Conservation (phyloP, 2,888 invertebrate species). For the Cataglyphis cursor region DNA sequence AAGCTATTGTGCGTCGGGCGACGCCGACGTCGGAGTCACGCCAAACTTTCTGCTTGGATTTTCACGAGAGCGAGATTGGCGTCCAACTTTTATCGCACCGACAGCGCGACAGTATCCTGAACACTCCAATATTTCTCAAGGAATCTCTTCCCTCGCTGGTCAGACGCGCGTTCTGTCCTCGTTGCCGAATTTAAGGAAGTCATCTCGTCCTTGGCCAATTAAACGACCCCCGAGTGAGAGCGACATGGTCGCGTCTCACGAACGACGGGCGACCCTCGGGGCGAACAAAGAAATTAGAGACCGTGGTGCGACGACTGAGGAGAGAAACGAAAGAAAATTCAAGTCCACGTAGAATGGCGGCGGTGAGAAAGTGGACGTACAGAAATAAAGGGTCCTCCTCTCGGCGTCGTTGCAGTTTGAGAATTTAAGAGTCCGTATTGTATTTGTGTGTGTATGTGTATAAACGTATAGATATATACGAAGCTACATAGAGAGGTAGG, state of each 20-base stretch:
- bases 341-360: conserved; percentile 37
- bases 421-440: conserved; percentile 61
- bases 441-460: neutral
- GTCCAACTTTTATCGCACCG: conserved; percentile 39
- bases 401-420: conserved; percentile 44
- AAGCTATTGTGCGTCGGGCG: conserved; percentile 85
- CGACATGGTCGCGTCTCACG: conserved; percentile 29
- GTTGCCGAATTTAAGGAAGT: conserved; percentile 45
- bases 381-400: conserved; percentile 63
- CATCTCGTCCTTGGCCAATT: conserved; percentile 47
- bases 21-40: conserved; percentile 78
- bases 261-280: conserved; percentile 37
- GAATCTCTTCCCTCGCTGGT: conserved; percentile 3
- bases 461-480: conserved; percentile 11
- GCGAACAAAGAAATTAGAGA: conserved; percentile 62
- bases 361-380: conserved; percentile 52
- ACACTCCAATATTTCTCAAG: conserved; percentile 45
- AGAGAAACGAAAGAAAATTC: conserved; percentile 54
- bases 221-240: conserved; percentile 19
- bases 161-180: conserved; percentile 7
- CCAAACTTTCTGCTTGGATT: conserved; percentile 79
- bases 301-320: conserved; percentile 43
- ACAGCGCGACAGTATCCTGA: neutral
- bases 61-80: conserved; percentile 57
- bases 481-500: conserved; percentile 16